Base-by-base conservation (phyloP, 2,797 vertebrate species). In the Acrossocheilus wenchowensis region DNA sequence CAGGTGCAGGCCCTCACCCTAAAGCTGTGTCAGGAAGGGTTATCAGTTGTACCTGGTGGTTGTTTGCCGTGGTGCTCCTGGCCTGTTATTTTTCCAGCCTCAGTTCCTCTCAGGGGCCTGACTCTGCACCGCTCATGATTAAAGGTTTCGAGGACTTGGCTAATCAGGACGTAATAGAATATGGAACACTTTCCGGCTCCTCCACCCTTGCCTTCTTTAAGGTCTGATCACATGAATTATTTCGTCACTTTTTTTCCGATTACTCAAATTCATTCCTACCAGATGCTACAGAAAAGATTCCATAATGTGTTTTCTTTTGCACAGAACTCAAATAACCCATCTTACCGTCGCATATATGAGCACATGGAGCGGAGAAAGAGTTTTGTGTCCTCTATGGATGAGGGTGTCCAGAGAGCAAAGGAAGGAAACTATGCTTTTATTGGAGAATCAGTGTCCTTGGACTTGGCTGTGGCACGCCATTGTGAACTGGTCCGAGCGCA, bases 131-230 rank as follows among this genome's bases (percentile, higher is more conserved):
- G 9, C 90, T 95, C 23, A 90, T 81, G 11, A 94, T 98, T 88
- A 95, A 97, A 92, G 95, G 95, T 3, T 97, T 98, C 17, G 96
- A 97, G 83, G 97, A 98, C 77, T 93, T 98, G 66, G 96, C 97
- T 90, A 96, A 95, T 91, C 97, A 98, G 89, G 93, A 96, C 43
- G 91, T 93, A 1, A 94, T 97, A 0, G 94, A 97, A 77, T 98
- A 97, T 1, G 97, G 97, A 84, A 97, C 97, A 0, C 90, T 98
- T 89, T 90, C 94, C 0, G 93, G 94, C 54, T 97, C 96, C 26
- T 97, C 97, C 7, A 98, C 97, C 0, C 95, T 97, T 14, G 93
- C 95, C 36, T 97, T 96, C 91, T 97, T 98, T 87, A 97, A 97
- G 96, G 97, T 97, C 23, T 86, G 48, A 74, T 73, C n/a, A 8